phyloP scores from a whole-genome alignment of 2,797 vertebrate genomes.

The Bufotes viridis region DNA sequence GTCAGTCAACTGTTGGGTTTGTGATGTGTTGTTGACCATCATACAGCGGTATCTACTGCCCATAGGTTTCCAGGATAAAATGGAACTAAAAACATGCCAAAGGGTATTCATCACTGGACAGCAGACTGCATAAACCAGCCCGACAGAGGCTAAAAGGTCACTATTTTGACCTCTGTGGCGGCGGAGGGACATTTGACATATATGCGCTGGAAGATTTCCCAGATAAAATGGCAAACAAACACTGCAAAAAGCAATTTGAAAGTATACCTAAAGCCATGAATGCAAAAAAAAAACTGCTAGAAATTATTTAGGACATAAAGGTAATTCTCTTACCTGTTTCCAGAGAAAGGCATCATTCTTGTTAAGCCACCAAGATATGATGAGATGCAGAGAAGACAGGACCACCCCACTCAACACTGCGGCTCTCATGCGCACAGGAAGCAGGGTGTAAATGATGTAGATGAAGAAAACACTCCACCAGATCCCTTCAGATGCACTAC shows the following conservation, averaged over 20 bases:
- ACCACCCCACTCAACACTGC: slow-evolving; percentile 88
- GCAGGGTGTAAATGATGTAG: slow-evolving; percentile 96
- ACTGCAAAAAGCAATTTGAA: background rate
- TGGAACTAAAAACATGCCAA: no score
- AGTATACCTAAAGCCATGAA: no score
- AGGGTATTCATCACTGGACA: no score
- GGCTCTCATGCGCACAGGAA: slow-evolving; percentile 93
- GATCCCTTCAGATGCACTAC: slow-evolving; percentile 87
- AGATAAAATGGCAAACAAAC: background rate
- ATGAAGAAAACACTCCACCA: slow-evolving; percentile 98
- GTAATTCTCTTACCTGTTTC: slow-evolving; percentile 84
- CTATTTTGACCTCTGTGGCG: no score
- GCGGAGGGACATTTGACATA: no score
- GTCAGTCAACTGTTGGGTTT: no score
- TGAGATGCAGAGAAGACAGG: slow-evolving; percentile 85
- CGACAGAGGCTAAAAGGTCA: no score
- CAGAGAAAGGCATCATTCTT: slow-evolving; percentile 85
- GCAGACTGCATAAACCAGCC: no score
- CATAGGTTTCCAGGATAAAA: no score
- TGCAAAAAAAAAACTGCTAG: background rate
- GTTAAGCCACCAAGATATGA: slow-evolving; percentile 89
- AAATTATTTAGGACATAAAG: background rate
- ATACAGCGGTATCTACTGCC: no score
- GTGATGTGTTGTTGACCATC: no score
- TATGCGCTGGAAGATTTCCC: no score